Evolutionary conservation across 1,140 invertebrate genomes (phyloP), one percentile per base, ranked within the genome.

Genomic region (Drosophila setifemur): DNA sequence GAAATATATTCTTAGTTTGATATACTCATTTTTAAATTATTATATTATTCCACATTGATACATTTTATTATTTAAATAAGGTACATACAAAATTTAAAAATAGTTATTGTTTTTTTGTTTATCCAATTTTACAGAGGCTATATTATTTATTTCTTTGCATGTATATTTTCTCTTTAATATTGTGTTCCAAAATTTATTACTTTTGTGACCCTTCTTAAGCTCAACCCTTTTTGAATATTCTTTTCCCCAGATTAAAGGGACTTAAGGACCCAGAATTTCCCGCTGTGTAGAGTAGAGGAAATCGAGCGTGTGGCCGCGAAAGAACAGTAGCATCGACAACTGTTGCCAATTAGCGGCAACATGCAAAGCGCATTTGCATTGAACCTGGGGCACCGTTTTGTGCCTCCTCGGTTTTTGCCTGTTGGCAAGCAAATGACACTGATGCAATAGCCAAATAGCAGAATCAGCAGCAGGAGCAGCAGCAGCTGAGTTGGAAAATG

Each of bases 341-440:
- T 75, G 72, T 79, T 81, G 76, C 81, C 81, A 86, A 86, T 86
- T 86, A 86, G 81, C 81, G 79, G 81, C 68, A 76, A 86, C 81
- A 86, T 82, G 81, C 82, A 81, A 86, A 86, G 72, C 76, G 68
- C 82, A 86, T 86, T 86, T 76, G 82, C 72, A 86, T 82, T 71
- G 69, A 63, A 33, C 39, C 66, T 21, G 63, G 18, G 14, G 33
- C 8, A 31, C 1, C 29, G n/a, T n/a, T n/a, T n/a, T n/a, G n/a
- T 31, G 8, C 8, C 2, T n/a, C 1, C 55, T 60, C 40, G 23
- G 19, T 12, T 14, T 39, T 21, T 40, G 23, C 44, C 58, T 33
- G 26, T 12, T 47, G 35, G 31, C n/a, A n/a, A n/a, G 40, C 55
- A 45, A 54, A 48, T 29, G 61, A 69, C 66, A 76, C 39, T 49